Evolutionary conservation across 2,113 vertebrate species (phyloP), one percentile per base, ranked within the genome.

Genomic region (Erythrocebus patas): DNA sequence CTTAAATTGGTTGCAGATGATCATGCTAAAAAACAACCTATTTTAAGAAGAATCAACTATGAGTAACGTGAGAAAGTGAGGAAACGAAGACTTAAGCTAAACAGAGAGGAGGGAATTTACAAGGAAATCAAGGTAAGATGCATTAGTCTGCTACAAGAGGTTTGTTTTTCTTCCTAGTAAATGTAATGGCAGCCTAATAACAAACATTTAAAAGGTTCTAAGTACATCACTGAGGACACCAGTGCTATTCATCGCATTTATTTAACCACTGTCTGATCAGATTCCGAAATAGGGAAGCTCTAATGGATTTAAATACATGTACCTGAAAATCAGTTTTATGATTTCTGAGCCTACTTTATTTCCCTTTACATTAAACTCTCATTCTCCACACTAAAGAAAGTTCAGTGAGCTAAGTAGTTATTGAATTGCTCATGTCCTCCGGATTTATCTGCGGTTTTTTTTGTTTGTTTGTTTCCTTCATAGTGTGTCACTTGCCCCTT

Each of bases 261-360:
- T 94, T 50, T 68, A 91, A 96, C 95, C 98, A 85, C 93, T 81
- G 90, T 96, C 96, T 96, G 96, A 97, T 76, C 81, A 57, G 38
- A 68, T 93, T 97, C 91, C 91, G 94, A 94, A 90, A 88, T 0
- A 73, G 88, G 61, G 59, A 84, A 20, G 52, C 59, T 2, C 91
- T 96, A 93, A 97, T 93, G 94, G 92, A 79, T 92, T 84, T 87
- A 76, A 87, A 94, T 76, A 45, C 70, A 6, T 72, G 72, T 6
- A 50, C 7, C 84, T 82, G 25, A 78, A 96, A 55, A 45, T 78
- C 10, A n/a, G 43, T 16, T 93, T 85, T 57, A 89, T 25, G 30
- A 90, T 75, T 64, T 93, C 88, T 91, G 73, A 32, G 43, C 72
- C 8, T 59, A 40, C 32, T 78, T 93, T 79, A 75, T 50, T 16